Base-by-base conservation (phyloP, 1,140 invertebrate species). In the Drosophila virilis region DNA sequence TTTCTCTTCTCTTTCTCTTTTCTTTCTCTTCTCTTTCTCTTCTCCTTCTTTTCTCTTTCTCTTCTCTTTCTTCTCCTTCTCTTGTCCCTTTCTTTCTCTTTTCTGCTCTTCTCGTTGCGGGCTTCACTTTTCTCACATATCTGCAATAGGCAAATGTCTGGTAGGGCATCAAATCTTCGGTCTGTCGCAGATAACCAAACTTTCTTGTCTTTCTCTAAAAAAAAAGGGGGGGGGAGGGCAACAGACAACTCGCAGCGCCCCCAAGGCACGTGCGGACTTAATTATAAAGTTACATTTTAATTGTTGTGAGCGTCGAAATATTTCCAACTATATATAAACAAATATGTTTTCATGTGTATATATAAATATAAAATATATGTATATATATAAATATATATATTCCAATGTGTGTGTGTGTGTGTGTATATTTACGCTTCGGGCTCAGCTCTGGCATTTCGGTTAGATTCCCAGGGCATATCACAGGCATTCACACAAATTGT, bases 251-350 rank as follows among this genome's bases (percentile, higher is more conserved):
- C 33, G n/a, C 4, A 2, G 15, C 15, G 12, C 46, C 46, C 58
- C 10, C 13, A 37, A 13, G 78, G 51, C 74, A 81, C 70, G 78
- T 66, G 75, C 50, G 38, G 54, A 64, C 65, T 50, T 59, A 70
- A 85, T 80, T 62, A 81, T 78, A 52, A 85, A 77, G 60, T 76
- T 73, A 13, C 65, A 61, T 50, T 57, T 57, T 85, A 80, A 83
- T 83, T 84, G 80, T 51, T 83, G 7, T 8, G 33, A 55, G 55
- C 13, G 69, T 28, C 33, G 37, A 43, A 64, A 66, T 43, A 57
- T 13, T 42, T 50, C 1, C 7, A 50, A 4, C 46, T 40, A 57
- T 57, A n/a, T 55, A 40, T 28, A 22, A 28, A 32, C 28, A 32
- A 13, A 65, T 33, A 65, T 35, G 33, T 5, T 10, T 35, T 10